phyloP scores from a whole-genome alignment of 2,113 vertebrate genomes.

The Caretta caretta region DNA sequence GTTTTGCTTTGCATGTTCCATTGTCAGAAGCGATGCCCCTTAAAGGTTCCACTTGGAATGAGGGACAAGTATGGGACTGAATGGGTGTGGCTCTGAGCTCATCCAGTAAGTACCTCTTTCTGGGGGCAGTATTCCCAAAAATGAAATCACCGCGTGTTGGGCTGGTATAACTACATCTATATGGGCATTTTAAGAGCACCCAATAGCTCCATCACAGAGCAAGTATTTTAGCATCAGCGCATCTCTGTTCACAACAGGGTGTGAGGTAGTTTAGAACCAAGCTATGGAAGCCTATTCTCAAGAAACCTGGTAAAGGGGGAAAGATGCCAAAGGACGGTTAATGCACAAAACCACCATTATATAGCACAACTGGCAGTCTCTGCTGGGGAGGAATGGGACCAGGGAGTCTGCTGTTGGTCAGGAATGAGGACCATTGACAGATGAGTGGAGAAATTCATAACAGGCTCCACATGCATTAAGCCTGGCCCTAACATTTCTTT shows the following conservation, averaged over 20 bases:
- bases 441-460: neutral
- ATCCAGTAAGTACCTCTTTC: neutral
- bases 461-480: neutral
- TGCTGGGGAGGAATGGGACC: neutral
- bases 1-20: neutral
- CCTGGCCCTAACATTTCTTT: neutral
- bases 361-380: neutral
- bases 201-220: neutral
- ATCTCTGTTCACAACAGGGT: conserved; percentile 37
- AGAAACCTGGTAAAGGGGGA: neutral
- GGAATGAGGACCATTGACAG: neutral
- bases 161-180: neutral
- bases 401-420: neutral
- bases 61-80: neutral
- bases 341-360: neutral
- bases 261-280: conserved; percentile 63
- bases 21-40: accelerated
- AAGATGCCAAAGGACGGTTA: neutral
- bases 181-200: neutral
- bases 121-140: neutral
- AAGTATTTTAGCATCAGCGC: neutral
- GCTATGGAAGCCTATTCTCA: neutral
- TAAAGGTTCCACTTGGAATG: neutral
- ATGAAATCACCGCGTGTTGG: neutral
- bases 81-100: neutral